A percentile compares a stretch with the other conserved stretches of the same genome.
These are phyloP conservation scores for Muraenolepis orangiensis DNA, from an alignment of 2,797 vertebrate species.

Conservation along the genomic window DNA sequence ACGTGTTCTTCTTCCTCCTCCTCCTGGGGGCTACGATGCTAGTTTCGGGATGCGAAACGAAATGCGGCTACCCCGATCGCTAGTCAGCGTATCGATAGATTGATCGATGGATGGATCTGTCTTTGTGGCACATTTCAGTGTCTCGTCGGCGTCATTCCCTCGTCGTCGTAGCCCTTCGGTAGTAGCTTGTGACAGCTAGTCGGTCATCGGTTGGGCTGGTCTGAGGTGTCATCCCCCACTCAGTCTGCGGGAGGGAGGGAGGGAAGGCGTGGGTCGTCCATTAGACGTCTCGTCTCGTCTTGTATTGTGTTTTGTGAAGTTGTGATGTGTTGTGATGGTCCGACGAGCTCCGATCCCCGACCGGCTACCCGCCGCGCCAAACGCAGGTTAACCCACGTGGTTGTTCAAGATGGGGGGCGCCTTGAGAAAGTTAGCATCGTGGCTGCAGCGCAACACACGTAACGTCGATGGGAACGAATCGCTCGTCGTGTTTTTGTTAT, in stretches of 20 bases:
- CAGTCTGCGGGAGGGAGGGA: too few species aligned
- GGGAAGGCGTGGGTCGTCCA: too few species aligned
- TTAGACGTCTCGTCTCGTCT: too few species aligned
- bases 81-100: slow-evolving; percentile 16
- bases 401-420: slow-evolving; percentile 50
- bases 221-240: too few species aligned
- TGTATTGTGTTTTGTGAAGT: too few species aligned
- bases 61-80: slow-evolving; percentile 10
- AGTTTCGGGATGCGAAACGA: slow-evolving; percentile 6
- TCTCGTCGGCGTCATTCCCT: too few species aligned
- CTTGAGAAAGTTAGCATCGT: slow-evolving; percentile 55
- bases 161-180: too few species aligned
- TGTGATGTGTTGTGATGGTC: too few species aligned
- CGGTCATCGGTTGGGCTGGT: too few species aligned
- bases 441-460: slow-evolving; percentile 41
- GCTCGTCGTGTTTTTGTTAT: neutral
- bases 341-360: slow-evolving; percentile 39
- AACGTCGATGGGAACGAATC: neutral
- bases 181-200: too few species aligned
- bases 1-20: slow-evolving; percentile 22
- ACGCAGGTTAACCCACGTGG: slow-evolving; percentile 66
- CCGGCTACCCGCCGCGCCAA: slow-evolving; percentile 40
- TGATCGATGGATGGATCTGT: neutral
- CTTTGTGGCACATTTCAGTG: slow-evolving; percentile 3
- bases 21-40: slow-evolving; percentile 6